phyloP scores from a whole-genome alignment of 2,113 vertebrate species.

The Albula glossodonta region DNA sequence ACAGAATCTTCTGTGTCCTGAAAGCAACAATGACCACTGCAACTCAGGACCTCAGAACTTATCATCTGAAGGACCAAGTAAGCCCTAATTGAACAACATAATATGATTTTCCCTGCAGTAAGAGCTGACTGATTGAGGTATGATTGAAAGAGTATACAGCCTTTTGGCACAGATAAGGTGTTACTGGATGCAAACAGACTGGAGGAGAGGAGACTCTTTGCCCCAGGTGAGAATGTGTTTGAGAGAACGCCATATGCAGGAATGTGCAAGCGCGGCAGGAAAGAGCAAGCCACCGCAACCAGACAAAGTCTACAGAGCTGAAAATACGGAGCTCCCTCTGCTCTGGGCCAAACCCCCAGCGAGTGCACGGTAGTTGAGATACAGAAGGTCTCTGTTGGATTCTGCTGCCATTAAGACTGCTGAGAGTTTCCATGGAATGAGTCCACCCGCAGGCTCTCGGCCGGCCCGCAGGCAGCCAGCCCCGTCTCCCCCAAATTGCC shows the following conservation, averaged over 20 bases:
- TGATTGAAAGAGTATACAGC: neutral
- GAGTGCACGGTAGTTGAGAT: neutral
- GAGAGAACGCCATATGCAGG: neutral
- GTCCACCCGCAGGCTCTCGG: neutral
- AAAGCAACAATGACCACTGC: too few species aligned
- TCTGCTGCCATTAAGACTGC: neutral
- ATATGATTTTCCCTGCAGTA: neutral
- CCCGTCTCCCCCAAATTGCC: constrained; percentile 42
- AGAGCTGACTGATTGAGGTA: neutral
- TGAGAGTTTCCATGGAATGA: constrained; percentile 41
- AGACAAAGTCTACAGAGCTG: neutral
- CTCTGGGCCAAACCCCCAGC: neutral
- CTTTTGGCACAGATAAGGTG: neutral
- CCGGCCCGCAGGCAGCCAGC: constrained; percentile 13
- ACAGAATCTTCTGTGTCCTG: too few species aligned
- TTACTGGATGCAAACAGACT: neutral
- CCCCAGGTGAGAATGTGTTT: neutral
- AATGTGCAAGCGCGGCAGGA: neutral
- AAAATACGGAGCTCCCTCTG: neutral
- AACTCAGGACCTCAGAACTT: too few species aligned
- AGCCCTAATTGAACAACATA: neutral
- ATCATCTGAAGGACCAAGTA: too few species aligned
- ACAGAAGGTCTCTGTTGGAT: neutral
- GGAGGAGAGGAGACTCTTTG: neutral
- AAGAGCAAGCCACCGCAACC: neutral